These are phyloP conservation scores for Hapalemur alaotrensis DNA, from an alignment of 2,797 vertebrate species.

Conservation along the genomic window DNA sequence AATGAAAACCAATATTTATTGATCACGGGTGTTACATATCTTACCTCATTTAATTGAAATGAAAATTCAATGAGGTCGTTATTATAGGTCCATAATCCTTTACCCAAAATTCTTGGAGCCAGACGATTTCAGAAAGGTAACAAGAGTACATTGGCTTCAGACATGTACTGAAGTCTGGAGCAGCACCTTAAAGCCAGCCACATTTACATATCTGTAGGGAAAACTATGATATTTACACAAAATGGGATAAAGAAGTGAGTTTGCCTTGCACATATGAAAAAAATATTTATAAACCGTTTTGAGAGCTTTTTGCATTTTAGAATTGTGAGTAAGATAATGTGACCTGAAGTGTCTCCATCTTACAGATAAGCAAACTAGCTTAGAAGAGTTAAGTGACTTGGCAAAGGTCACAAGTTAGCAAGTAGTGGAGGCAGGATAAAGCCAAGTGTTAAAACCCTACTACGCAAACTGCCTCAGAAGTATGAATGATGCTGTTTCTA, in stretches of 20 bases:
- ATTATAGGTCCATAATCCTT: not conserved
- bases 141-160: not conserved
- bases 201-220: not conserved
- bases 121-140: not conserved
- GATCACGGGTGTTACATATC: not conserved
- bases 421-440: not conserved
- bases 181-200: not conserved
- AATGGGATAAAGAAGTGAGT: not conserved
- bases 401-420: not conserved
- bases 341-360: not conserved
- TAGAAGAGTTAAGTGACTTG: not conserved
- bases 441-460: not conserved
- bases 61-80: not conserved
- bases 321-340: not conserved
- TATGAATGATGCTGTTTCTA: not conserved
- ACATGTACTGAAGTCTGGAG: not conserved
- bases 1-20: not conserved
- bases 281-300: not conserved
- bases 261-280: not conserved
- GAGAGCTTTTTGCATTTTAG: conserved; percentile 4
- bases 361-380: not conserved
- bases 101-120: not conserved
- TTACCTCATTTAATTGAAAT: conserved; percentile 29
- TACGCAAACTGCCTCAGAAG: not conserved
- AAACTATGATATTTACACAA: not conserved